Evolutionary conservation across 2,888 invertebrate species (phyloP).

Genomic region (Catocala nupta): DNA sequence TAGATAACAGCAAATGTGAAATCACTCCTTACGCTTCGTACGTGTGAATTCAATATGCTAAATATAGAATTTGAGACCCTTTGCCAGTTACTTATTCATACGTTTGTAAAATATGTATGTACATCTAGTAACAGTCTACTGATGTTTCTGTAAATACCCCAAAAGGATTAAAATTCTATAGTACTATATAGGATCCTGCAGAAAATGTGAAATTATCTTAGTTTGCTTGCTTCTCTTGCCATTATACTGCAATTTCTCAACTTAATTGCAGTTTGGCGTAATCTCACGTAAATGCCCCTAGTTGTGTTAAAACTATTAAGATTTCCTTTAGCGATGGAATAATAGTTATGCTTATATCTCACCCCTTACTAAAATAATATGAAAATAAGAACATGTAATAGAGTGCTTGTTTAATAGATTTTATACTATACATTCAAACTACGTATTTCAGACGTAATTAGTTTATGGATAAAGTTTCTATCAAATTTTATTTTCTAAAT

Average conservation of each 20-base stretch:
- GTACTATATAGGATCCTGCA: neutral
- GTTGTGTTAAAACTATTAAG: conserved; percentile 5
- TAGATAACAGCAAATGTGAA: conserved; percentile 19
- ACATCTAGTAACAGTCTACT: too few relatives aligned
- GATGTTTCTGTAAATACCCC: too few relatives aligned
- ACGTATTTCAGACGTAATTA: conserved; percentile 8
- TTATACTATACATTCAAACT: too few relatives aligned
- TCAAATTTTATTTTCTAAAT: conserved; percentile 39
- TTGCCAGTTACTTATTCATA: too few relatives aligned
- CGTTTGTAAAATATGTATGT: too few relatives aligned
- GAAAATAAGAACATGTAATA: too few relatives aligned
- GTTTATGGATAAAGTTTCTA: conserved; percentile 34
- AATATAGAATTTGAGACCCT: too few relatives aligned
- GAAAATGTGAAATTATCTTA: neutral
- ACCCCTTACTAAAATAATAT: too few relatives aligned
- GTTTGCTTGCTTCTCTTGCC: neutral
- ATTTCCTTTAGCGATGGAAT: neutral
- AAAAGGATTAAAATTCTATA: too few relatives aligned
- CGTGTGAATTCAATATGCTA: neutral
- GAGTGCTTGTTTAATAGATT: too few relatives aligned
- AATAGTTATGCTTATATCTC: neutral
- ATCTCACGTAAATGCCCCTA: conserved; percentile 5
- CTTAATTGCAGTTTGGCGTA: conserved; percentile 9
- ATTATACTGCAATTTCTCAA: conserved; percentile 8
- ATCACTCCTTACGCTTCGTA: conserved; percentile 1